A percentile compares a stretch with the other conserved stretches of the same genome.
Conservation (phyloP, 1,140 invertebrate species). For the Drosophila arawakana region DNA sequence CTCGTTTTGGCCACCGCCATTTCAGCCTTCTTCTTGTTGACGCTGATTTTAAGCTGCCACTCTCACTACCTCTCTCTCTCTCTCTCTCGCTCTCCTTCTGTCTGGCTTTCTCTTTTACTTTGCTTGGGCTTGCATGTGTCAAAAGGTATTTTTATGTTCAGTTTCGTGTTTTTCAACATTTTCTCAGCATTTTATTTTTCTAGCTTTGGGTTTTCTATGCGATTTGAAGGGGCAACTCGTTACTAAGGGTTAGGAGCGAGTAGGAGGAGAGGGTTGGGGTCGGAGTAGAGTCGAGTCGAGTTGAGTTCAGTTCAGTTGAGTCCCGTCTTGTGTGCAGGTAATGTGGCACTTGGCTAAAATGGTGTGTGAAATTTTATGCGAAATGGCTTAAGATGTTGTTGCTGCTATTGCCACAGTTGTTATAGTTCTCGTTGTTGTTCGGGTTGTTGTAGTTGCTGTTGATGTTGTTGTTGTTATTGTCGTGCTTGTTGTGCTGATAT, state of each 20-base stretch:
- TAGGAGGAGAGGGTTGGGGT: neutral
- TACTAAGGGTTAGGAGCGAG: neutral
- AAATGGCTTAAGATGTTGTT: constrained; percentile 75
- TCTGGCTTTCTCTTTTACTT: constrained; percentile 20
- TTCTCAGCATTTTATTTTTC: constrained; percentile 69
- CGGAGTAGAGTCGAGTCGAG: constrained; percentile 28
- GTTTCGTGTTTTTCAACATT: constrained; percentile 78
- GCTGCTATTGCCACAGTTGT: constrained; percentile 33
- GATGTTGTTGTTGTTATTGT: constrained; percentile 64
- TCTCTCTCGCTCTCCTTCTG: neutral
- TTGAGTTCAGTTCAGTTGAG: constrained; percentile 51
- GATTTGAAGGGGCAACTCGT: neutral
- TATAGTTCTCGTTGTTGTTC: constrained; percentile 41
- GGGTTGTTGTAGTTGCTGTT: constrained; percentile 47
- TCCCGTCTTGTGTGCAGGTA: constrained; percentile 83
- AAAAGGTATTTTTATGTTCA: constrained; percentile 82
- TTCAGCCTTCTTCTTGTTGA: constrained; percentile 52
- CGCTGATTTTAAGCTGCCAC: constrained; percentile 72
- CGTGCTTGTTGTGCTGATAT: constrained; percentile 79
- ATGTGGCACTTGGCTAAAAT: constrained; percentile 84
- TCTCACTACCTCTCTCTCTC: constrained; percentile 1
- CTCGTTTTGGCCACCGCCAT: constrained; percentile 60
- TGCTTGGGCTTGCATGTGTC: constrained; percentile 74
- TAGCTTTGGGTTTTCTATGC: constrained; percentile 23
- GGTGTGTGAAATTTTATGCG: constrained; percentile 84